phyloP scores from a whole-genome alignment of 2,888 invertebrate species.

The Dicyrtomina minuta region DNA sequence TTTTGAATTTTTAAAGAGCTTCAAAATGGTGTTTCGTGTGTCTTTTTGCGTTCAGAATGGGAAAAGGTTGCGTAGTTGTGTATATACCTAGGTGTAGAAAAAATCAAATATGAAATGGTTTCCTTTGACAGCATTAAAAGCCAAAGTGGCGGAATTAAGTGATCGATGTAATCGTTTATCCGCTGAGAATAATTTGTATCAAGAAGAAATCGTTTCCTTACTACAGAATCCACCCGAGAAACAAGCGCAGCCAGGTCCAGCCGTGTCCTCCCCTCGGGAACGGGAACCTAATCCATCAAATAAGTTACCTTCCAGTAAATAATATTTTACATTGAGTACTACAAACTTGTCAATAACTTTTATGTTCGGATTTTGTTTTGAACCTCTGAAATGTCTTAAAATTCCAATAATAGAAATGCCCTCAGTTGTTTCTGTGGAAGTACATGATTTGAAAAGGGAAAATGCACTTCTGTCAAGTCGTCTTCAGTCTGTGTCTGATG shows the following conservation, averaged over 20 bases:
- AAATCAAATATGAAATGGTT: not conserved
- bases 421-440: constrained; percentile 28
- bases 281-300: not conserved
- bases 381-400: not conserved
- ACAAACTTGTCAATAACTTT: too few relatives aligned
- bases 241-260: not conserved
- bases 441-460: constrained; percentile 32
- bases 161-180: constrained; percentile 22
- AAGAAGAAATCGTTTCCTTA: constrained; percentile 7
- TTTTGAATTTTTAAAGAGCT: too few relatives aligned
- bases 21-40: too few relatives aligned
- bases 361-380: not conserved
- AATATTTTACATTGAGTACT: too few relatives aligned
- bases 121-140: constrained; percentile 19
- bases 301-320: not conserved
- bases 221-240: constrained; percentile 6
- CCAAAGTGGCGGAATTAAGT: constrained; percentile 16
- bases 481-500: constrained; percentile 19
- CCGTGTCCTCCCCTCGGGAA: not conserved
- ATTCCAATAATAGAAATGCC: constrained; percentile 19
- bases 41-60: too few relatives aligned
- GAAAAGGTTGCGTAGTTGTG: too few relatives aligned
- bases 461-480: constrained; percentile 26
- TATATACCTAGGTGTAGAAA: too few relatives aligned
- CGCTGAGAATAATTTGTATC: constrained; percentile 11